Base-by-base conservation (phyloP, 2,797 vertebrate species). In the Eulemur albifrons region DNA sequence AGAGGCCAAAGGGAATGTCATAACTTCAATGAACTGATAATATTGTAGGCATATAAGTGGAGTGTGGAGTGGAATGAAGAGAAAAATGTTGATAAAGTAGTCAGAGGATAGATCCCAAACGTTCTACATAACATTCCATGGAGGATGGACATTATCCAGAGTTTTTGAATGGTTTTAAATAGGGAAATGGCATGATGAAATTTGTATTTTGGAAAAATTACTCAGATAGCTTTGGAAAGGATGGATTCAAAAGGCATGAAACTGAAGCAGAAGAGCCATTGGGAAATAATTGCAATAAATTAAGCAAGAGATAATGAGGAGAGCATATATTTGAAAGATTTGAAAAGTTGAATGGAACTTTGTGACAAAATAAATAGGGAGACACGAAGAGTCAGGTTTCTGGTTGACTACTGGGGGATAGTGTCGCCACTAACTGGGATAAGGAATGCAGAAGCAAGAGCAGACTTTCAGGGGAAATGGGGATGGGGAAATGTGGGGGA, bases 151-250 rank as follows among this genome's bases (percentile, higher is more conserved):
- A 15, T 73, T 82, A 75, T 93, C 63, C 27, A 70, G 76, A 80
- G 90, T 87, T 40, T 79, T 59, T 79, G 48, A 84, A 91, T 90
- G 48, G 63, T 88, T 93, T 79, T 87, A 84, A 79, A 77, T 40
- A 88, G 35, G n/a, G n/a, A 7, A 89, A 52, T 85, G 52, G 2
- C 84, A 52, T 21, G 9, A 86, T 61, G 40, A 83, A 89, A 83
- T 83, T 77, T 96, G 8, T 23, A 89, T 92, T 81, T 93, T 20
- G 59, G 23, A 95, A 84, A 93, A 92, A 72, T 87, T 82, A 73
- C 23, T 85, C 61, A 59, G 73, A 27, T 63, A 84, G 50, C 48
- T 90, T n/a, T 48, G 15, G 43, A 52, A 88, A 93, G 38, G 27
- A 63, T 87, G 23, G 7, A 65, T 52, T 87, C 13, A 12, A 93